Conservation (phyloP, 2,113 vertebrate genomes). For the Macheiramphus alcinus region DNA sequence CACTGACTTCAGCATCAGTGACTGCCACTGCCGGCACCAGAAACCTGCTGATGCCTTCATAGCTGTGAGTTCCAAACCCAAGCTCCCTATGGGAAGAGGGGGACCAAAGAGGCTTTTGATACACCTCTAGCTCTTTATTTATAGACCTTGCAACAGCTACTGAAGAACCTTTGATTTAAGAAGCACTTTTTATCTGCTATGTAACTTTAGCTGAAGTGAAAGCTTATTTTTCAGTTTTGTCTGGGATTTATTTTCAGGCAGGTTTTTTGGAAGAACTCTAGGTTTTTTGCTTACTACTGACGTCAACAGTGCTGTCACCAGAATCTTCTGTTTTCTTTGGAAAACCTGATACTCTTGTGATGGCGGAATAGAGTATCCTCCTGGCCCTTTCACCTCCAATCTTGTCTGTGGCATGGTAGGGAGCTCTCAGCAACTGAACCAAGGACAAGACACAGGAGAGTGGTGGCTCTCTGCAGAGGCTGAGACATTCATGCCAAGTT, state of each 20-base stretch:
- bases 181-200: background rate
- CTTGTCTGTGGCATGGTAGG: background rate
- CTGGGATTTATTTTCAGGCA: background rate
- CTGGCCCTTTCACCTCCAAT: background rate
- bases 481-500: background rate
- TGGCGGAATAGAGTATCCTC: background rate
- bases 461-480: background rate
- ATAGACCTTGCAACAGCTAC: background rate
- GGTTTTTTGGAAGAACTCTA: background rate
- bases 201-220: background rate
- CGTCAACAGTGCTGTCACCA: background rate
- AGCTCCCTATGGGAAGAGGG: background rate
- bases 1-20: background rate
- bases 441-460: background rate
- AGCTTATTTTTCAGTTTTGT: background rate
- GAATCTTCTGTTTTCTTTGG: background rate
- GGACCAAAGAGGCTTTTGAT: background rate
- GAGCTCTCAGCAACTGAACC: background rate
- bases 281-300: background rate
- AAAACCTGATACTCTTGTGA: background rate
- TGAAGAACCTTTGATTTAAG: background rate
- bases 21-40: background rate
- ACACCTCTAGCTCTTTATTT: background rate
- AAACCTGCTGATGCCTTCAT: background rate
- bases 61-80: background rate